Conservation (phyloP, 2,888 invertebrate genomes). For the Dasysyrphus tricinctus region DNA sequence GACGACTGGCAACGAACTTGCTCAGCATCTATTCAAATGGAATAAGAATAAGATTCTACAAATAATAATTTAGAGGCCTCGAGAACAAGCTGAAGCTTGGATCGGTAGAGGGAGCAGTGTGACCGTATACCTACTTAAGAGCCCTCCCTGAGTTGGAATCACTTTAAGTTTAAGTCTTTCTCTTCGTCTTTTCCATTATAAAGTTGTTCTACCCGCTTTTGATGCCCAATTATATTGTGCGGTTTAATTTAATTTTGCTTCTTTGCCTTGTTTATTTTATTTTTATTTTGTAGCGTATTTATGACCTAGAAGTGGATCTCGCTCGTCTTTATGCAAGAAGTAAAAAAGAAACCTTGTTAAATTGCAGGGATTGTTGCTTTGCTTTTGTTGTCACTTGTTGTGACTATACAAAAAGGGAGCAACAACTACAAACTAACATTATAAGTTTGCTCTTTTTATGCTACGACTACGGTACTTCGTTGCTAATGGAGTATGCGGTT, state of each 20-base stretch:
- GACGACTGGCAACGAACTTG: slow-evolving; percentile 25
- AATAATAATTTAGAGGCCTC: slow-evolving; percentile 21
- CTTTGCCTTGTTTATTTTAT: slow-evolving; percentile 62
- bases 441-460: slow-evolving; percentile 62
- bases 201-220: slow-evolving; percentile 55
- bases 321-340: slow-evolving; percentile 9
- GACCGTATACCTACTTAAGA: not conserved
- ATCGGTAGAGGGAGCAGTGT: not conserved
- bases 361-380: slow-evolving; percentile 42
- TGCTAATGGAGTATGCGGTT: slow-evolving; percentile 25
- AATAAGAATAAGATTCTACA: slow-evolving; percentile 55
- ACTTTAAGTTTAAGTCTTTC: slow-evolving; percentile 51
- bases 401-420: slow-evolving; percentile 7
- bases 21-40: slow-evolving; percentile 67
- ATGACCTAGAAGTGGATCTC: slow-evolving; percentile 64
- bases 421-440: slow-evolving; percentile 9
- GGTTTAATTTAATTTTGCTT: slow-evolving; percentile 70
- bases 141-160: slow-evolving; percentile 23
- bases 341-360: slow-evolving; percentile 18
- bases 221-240: slow-evolving; percentile 72
- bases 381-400: slow-evolving; percentile 36
- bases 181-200: slow-evolving; percentile 36
- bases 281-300: slow-evolving; percentile 40
- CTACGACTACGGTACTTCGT: slow-evolving; percentile 10
- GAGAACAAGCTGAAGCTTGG: slow-evolving; percentile 11